These are phyloP conservation scores for Actinia tenebrosa DNA, from an alignment of 64 coral and sea anemone genomes.

Conservation along the genomic window DNA sequence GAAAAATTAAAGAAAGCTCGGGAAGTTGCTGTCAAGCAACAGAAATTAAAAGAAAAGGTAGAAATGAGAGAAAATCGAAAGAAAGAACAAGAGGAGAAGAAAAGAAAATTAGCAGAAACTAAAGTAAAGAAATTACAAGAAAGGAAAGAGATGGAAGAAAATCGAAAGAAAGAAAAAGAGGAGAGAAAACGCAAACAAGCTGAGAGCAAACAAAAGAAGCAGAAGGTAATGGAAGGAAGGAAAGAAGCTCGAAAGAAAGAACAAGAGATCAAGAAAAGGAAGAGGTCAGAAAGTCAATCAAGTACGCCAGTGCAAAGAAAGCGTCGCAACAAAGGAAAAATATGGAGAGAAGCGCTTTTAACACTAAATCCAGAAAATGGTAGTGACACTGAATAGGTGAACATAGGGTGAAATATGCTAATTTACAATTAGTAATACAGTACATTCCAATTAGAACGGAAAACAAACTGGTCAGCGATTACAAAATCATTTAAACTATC, in stretches of 20 bases:
- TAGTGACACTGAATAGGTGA: background rate
- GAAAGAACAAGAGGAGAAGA: slow-evolving; percentile 23
- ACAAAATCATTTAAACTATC: background rate
- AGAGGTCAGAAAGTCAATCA: background rate
- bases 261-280: background rate
- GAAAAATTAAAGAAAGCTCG: slow-evolving; percentile 48
- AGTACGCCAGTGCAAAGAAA: background rate
- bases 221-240: background rate
- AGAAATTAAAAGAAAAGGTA: slow-evolving; percentile 33
- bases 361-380: background rate
- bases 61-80: slow-evolving; percentile 17
- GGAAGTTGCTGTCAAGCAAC: slow-evolving; percentile 33
- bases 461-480: background rate
- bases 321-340: background rate
- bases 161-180: background rate
- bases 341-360: background rate
- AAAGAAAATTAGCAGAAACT: background rate
- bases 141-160: slow-evolving; percentile 10
- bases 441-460: too few relatives aligned
- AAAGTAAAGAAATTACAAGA: slow-evolving; percentile 16
- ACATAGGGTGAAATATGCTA: background rate
- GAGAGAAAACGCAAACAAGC: background rate
- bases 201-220: background rate
- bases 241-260: background rate
- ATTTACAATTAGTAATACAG: background rate